Evolutionary conservation across 92 coral and sea anemone genomes (phyloP), one percentile per base, ranked within the genome.

Genomic region (Epizoanthus scotinus): DNA sequence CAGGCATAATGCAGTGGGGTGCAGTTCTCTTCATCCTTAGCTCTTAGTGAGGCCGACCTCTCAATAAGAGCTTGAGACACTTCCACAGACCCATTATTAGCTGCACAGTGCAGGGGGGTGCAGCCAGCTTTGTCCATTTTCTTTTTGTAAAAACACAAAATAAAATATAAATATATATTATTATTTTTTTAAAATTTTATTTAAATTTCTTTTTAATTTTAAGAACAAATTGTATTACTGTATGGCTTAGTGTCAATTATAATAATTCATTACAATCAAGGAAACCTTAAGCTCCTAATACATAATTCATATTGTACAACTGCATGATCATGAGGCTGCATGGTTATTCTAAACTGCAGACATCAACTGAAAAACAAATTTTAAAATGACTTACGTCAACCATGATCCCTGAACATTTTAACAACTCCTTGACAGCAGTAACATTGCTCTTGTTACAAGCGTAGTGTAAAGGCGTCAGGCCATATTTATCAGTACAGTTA

Each of bases 1-100:
- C 98, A 93, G 9, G 99, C 99, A 60, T 93, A 94, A 59, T 95
- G 99, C 22, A 95, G 58, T 19, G 99, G 98, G 1, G 99, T 91
- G 73, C 88, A 86, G 34, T 66, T 29, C 54, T 93, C 98, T 63
- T 67, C 81, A 84, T 95, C 98, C 61, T 89, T 87, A 15, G 94
- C 85, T 61, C 90, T 53, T 53, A 78, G 44, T 56, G 86, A 88
- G 15, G 97, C 94, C 18, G 94, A 94, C 27, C 83, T 86, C 29
- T 85, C 84, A 18, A 87, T 63, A 49, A 92, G 82, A 10, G 88
- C 89, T 63, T 84, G 83, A 10, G 85, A 89, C 4, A 92, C 77
- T 21, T 87, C 89, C 6, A 56, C 40, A 28, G 84, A 84, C 5
- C 90, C 94, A 5, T 90, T 89, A 38, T 83, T 88, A 0, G 88